These are phyloP conservation scores for Gasterosteus nipponicus DNA, from an alignment of 2,113 vertebrate genomes.

Conservation along the genomic window DNA sequence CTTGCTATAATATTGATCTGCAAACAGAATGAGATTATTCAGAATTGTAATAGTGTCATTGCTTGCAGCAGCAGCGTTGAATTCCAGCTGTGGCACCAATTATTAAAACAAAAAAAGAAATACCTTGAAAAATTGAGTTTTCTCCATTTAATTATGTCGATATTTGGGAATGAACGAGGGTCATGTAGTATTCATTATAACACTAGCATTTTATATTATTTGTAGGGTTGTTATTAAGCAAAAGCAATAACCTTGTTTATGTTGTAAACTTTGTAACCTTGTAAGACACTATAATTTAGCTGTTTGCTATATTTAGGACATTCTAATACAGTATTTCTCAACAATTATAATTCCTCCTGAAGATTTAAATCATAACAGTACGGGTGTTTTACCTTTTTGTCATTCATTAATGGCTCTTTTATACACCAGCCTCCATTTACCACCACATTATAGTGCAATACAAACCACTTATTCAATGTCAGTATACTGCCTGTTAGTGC, in stretches of 20 bases:
- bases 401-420: background rate
- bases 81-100: slow-evolving; percentile 1
- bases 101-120: slow-evolving; percentile 6
- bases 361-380: background rate
- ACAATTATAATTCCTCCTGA: background rate
- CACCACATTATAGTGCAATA: background rate
- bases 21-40: slow-evolving; percentile 27
- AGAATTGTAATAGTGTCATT: slow-evolving; percentile 52
- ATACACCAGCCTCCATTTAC: background rate
- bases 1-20: background rate
- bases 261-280: background rate
- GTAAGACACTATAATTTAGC: background rate
- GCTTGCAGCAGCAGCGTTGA: slow-evolving; percentile 18
- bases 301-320: background rate
- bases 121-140: slow-evolving; percentile 14
- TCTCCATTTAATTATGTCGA: slow-evolving; percentile 15
- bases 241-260: slow-evolving; percentile 9
- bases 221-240: slow-evolving; percentile 17
- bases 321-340: background rate
- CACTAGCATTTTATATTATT: slow-evolving; percentile 16
- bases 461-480: background rate
- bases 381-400: background rate
- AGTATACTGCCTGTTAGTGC: background rate
- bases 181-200: slow-evolving; percentile 16
- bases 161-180: slow-evolving; percentile 16